Evolutionary conservation across 2,888 invertebrate genomes (phyloP).

Genomic region (Tyria jacobaeae): DNA sequence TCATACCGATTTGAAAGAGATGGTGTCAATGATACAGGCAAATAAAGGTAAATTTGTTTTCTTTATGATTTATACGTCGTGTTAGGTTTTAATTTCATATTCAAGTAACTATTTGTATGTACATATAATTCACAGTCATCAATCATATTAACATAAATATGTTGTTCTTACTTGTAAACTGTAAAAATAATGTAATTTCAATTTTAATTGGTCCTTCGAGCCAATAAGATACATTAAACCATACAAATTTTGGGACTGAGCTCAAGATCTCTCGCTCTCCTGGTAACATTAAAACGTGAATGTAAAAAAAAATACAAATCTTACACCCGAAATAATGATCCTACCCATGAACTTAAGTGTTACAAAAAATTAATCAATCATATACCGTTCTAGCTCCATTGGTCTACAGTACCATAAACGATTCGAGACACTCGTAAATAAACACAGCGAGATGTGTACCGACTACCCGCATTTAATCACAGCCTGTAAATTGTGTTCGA

Average conservation of each 20-base stretch:
- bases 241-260: too few species aligned
- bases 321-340: too few species aligned
- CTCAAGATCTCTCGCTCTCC: too few species aligned
- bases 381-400: too few species aligned
- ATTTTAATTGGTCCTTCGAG: too few species aligned
- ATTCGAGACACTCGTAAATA: conserved; percentile 41
- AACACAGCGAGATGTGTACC: conserved; percentile 59
- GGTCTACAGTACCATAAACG: conserved; percentile 13
- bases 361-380: too few species aligned
- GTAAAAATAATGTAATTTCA: too few species aligned
- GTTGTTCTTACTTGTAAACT: neutral
- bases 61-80: neutral
- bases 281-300: too few species aligned
- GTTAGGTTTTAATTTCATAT: neutral
- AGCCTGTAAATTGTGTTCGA: conserved; percentile 38
- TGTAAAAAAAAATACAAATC: too few species aligned
- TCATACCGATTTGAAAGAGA: neutral
- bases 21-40: neutral
- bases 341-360: too few species aligned
- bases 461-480: conserved; percentile 62
- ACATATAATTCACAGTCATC: neutral
- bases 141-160: neutral
- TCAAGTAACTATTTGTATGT: neutral
- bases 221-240: neutral
- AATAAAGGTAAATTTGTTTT: too few species aligned